Conservation (phyloP, 2,113 vertebrate species). For the Cephalopterus ornatus region DNA sequence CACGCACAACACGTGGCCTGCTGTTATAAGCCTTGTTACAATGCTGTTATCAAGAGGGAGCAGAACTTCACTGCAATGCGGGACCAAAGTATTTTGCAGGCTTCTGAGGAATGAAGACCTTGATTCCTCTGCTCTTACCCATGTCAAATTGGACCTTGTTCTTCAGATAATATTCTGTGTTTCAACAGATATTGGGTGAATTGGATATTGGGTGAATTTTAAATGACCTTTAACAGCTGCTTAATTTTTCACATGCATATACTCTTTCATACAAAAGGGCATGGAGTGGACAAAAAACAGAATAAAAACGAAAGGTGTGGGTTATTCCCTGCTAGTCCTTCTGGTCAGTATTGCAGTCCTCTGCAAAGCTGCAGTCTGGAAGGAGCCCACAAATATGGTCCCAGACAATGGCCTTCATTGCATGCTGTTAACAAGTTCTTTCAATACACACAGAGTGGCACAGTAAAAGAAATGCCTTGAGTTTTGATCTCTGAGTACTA, state of each 20-base stretch:
- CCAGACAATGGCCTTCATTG: not conserved
- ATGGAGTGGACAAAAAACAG: not conserved
- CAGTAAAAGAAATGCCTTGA: not conserved
- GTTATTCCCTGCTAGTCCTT: not conserved
- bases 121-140: not conserved
- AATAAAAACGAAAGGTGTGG: not conserved
- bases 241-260: not conserved
- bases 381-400: rapidly evolving
- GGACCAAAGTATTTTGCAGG: not conserved
- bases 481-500: not conserved
- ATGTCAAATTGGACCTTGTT: not conserved
- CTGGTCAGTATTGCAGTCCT: not conserved
- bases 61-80: not conserved
- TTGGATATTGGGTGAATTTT: not conserved
- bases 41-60: not conserved
- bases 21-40: not conserved
- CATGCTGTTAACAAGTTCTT: not conserved
- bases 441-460: not conserved
- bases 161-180: not conserved
- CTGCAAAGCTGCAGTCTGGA: not conserved
- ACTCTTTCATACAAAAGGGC: not conserved
- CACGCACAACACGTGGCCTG: not conserved
- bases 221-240: not conserved
- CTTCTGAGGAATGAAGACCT: not conserved
- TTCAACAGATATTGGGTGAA: not conserved